Base-by-base conservation (phyloP, 2,113 vertebrate species). In the Heliornis fulica region DNA sequence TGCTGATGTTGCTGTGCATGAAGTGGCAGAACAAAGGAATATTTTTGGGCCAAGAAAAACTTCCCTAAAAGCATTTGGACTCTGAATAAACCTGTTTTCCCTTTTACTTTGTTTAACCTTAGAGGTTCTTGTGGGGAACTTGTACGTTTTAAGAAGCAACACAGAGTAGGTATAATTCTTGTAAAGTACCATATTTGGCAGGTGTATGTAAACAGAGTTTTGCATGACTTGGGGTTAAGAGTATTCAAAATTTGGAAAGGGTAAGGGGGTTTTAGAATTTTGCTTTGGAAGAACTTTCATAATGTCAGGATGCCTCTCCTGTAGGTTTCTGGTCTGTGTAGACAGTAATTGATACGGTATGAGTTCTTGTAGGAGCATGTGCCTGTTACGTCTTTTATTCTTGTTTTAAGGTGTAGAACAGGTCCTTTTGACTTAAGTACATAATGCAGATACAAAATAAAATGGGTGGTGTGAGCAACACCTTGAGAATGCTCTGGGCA, bases 21-120 rank as follows among this genome's bases (percentile, higher is more conserved):
- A 93, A 74, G 60, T 87, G 69, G 60, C 57, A 75, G 57, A 80
- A 63, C 63, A 83, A 76, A 77, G 54, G 25, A 51, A 16, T 53
- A 32, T 0, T 76, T 91, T 87, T 4, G 60, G 78, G 32, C 57
- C 50, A 81, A 74, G 64, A 40, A 83, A 46, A 94, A 4, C 59
- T 81, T 89, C 11, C 29, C 34, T 61, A 59, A 66, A 83, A 92
- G 41, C 50, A 8, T 59, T 25, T 53, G n/a, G 32, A 19, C 18
- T 53, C 19, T 41, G 50, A 63, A 46, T 38, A 92, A 77, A 61
- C 60, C 23, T 22, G 13, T 50, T 90, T n/a, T 56, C 9, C 20
- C 11, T 43, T 69, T 69, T 63, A 10, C 8, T 70, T 84, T 75
- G 20, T 78, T 81, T 92, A 69, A 87, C 25, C 0, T 2, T 64